phyloP scores from a whole-genome alignment of 2,113 vertebrate genomes.

The Lycaon pictus region DNA sequence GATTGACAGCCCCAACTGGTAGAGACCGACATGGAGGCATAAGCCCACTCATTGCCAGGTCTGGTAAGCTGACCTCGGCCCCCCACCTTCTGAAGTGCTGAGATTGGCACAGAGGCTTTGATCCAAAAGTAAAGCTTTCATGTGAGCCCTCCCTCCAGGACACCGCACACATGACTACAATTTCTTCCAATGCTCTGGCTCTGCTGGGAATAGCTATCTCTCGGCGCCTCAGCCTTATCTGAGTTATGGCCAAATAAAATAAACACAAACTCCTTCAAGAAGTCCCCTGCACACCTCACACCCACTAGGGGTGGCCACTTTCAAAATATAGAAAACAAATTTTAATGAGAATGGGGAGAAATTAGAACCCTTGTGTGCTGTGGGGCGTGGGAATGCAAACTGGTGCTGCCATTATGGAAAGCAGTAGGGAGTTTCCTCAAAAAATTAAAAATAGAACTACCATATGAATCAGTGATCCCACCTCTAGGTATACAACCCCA shows the following conservation, averaged over 20 bases:
- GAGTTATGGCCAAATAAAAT: neutral
- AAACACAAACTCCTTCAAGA: neutral
- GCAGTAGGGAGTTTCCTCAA: neutral
- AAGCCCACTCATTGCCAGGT: neutral
- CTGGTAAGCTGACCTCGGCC: fast-evolving
- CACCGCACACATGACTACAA: fast-evolving
- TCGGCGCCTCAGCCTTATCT: neutral
- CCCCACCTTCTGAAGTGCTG: too few relatives aligned
- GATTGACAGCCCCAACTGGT: neutral
- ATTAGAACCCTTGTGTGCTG: neutral
- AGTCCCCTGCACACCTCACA: neutral
- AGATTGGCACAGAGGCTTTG: neutral
- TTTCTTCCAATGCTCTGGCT: neutral
- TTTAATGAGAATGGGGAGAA: neutral
- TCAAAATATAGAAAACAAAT: neutral
- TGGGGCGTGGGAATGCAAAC: neutral
- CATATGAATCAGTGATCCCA: neutral
- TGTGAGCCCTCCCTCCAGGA: neutral
- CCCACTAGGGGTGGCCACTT: neutral
- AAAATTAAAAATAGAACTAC: neutral
- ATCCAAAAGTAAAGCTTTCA: neutral
- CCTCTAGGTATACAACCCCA: neutral
- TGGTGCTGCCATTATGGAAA: fast-evolving
- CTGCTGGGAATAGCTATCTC: fast-evolving
- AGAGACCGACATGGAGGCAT: fast-evolving